Base-by-base conservation (phyloP, 2,888 invertebrate species). In the Platynereis dumerilii region DNA sequence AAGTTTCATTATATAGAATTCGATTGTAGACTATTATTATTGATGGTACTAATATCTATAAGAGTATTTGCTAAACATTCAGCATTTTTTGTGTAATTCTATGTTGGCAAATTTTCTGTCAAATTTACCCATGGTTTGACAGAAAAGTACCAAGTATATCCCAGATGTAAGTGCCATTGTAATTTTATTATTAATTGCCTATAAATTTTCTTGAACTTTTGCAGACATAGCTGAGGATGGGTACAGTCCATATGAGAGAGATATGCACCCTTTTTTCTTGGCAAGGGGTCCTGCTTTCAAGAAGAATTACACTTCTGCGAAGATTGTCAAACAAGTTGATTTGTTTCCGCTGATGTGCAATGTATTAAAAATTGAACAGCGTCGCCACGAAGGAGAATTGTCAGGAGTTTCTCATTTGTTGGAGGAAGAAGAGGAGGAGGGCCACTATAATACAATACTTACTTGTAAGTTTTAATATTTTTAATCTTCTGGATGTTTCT, bases 261-360 rank as follows among this genome's bases (percentile, higher is more conserved):
- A 84, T 57, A 91, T 91, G 91, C 88, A 87, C 73, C 89, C 91
- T 5, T 88, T 90, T 74, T 91, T 91, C 78, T 87, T 91, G 76
- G 91, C 90, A 0, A 85, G 87, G 69, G 91, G 91, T 3, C 83
- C 83, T 34, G 75, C 76, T 2, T 82, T 84, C 69, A 80, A 78
- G 69, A 61, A 65, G 20, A 74, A 75, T n/a, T 70, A 68, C 48
- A 52, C 42, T 1, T 70, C 61, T 1, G 72, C 76, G 2, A 70
- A 76, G 3, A 72, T 71, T 5, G 80, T 84, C 60, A 65, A 80
- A 57, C 82, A 71, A 67, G 78, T 82, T 0, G 82, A 84, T 65
- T 69, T 84, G 3, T 84, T 82, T 68, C 78, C 81, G 12, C 66
- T 84, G 60, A 75, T 83, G 75, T 82, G 82, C 65, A 68, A 78